These are phyloP conservation scores for Eremobia ochroleuca DNA, from an alignment of 2,888 invertebrate genomes.

Conservation along the genomic window DNA sequence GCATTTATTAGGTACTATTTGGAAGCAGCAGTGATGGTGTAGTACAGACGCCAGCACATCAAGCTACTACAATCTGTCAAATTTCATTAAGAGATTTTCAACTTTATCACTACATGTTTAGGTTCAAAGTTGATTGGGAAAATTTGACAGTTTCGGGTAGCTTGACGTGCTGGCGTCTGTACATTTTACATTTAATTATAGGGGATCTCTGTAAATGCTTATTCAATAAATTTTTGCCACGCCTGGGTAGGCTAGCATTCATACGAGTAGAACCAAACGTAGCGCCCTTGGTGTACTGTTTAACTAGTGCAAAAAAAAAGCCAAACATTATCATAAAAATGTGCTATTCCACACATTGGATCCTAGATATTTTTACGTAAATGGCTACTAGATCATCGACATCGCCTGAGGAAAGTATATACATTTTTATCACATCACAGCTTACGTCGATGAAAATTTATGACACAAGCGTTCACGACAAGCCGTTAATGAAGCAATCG, in stretches of 20 bases:
- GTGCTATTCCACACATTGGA: slow-evolving; percentile 31
- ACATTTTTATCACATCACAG: slow-evolving; percentile 42
- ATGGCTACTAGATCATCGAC: slow-evolving; percentile 42
- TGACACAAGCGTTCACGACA: slow-evolving; percentile 19
- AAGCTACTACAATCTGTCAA: no score
- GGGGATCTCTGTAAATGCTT: background rate
- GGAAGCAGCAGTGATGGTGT: background rate
- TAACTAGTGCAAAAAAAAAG: slow-evolving; percentile 28
- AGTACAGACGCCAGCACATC: no score
- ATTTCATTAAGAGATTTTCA: no score
- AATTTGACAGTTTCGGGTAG: no score
- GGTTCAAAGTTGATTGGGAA: no score
- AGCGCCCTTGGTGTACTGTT: background rate
- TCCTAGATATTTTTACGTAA: slow-evolving; percentile 39
- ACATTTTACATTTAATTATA: background rate
- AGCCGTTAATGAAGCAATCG: slow-evolving; percentile 55
- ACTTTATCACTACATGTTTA: no score
- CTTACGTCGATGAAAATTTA: slow-evolving; percentile 40
- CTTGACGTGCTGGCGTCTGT: no score
- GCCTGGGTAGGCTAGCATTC: background rate
- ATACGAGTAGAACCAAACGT: slow-evolving; percentile 6
- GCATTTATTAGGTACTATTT: background rate
- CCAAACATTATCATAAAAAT: slow-evolving; percentile 46
- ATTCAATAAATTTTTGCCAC: background rate
- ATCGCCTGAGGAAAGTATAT: slow-evolving; percentile 16